phyloP scores from a whole-genome alignment of 2,888 invertebrate genomes.

The Crocallis elinguaria region DNA sequence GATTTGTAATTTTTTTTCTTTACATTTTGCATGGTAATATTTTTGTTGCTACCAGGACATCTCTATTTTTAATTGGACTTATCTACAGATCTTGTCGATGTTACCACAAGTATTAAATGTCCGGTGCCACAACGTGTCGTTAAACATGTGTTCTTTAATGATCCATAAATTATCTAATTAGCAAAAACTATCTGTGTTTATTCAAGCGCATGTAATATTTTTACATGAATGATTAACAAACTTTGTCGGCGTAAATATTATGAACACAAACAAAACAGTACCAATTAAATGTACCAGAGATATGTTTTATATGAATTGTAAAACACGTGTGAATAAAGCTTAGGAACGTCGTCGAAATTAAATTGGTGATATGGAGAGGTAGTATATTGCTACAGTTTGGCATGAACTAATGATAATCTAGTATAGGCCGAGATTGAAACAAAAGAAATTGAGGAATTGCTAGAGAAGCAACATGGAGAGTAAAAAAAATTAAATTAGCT shows the following conservation, averaged over 20 bases:
- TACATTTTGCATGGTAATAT: too few relatives aligned
- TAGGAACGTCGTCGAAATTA: too few relatives aligned
- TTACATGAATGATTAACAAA: conserved; percentile 20
- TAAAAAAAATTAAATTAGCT: too few relatives aligned
- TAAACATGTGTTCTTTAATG: conserved; percentile 24
- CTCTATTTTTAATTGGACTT: neutral
- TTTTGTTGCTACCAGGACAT: neutral
- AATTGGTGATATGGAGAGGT: too few relatives aligned
- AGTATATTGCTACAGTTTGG: too few relatives aligned
- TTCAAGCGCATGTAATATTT: conserved; percentile 17
- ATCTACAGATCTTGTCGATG: neutral
- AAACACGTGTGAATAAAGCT: neutral
- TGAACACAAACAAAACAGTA: conserved; percentile 7
- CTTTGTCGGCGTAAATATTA: conserved; percentile 21
- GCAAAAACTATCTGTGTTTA: conserved; percentile 17
- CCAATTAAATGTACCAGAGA: neutral
- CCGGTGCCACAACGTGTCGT: conserved; percentile 4
- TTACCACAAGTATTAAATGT: conserved; percentile 3
- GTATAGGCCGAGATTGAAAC: too few relatives aligned
- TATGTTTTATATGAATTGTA: neutral
- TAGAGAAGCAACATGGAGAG: too few relatives aligned
- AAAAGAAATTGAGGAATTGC: too few relatives aligned
- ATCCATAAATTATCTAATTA: conserved; percentile 28
- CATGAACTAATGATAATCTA: too few relatives aligned
- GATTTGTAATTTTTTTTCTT: too few relatives aligned